A percentile compares a stretch with the other conserved stretches of the same genome.
Conservation (phyloP, 23 tunicate genomes). For the Styela clava region DNA sequence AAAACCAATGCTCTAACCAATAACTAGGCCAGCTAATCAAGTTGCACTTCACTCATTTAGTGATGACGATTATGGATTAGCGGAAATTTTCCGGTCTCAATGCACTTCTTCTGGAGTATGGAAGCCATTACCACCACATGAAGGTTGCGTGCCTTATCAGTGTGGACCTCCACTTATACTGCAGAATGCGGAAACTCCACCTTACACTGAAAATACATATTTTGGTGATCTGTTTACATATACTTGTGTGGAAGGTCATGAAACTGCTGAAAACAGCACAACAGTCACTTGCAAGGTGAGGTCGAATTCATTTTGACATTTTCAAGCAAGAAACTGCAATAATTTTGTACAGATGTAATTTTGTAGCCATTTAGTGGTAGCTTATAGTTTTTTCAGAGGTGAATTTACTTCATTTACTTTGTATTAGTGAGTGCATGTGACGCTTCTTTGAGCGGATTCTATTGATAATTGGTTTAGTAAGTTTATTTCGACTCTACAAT, state of each 20-base stretch:
- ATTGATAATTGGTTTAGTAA: no score
- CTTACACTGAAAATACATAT: constrained; percentile 1
- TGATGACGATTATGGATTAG: neutral
- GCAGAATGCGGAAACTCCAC: constrained; percentile 1
- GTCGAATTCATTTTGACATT: neutral
- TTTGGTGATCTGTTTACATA: constrained; percentile 43
- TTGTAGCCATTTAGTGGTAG: neutral
- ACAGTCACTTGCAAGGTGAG: constrained; percentile 61
- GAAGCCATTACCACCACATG: neutral
- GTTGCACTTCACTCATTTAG: no score
- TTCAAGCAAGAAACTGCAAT: neutral
- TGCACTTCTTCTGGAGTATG: constrained; percentile 2
- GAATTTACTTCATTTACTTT: neutral
- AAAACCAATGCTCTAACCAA: no score
- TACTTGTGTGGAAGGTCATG: constrained; percentile 58
- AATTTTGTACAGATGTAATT: neutral
- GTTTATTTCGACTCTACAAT: no score
- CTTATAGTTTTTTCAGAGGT: neutral
- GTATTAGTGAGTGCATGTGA: neutral
- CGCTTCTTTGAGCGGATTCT: no score
- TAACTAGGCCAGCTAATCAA: no score
- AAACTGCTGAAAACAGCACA: constrained; percentile 26
- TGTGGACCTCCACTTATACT: constrained; percentile 27
- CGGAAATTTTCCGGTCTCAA: neutral
- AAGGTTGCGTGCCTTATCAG: constrained; percentile 13